Percentiles rank a stretch among this genome's conserved stretches.
Conservation (phyloP, 2,797 vertebrate genomes). For the Chaenodraco wilsoni region DNA sequence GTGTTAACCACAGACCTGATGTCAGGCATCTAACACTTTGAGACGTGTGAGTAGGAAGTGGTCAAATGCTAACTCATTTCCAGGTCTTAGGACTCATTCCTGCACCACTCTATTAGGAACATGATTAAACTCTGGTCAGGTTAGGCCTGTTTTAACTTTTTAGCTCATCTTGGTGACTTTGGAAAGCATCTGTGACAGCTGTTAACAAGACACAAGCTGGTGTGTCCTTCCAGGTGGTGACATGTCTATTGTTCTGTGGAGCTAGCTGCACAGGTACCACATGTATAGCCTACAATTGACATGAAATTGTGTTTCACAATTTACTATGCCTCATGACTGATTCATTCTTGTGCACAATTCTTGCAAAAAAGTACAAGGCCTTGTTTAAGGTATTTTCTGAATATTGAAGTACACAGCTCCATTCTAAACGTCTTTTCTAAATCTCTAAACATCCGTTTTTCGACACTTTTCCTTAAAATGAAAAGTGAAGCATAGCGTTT, state of each 20-base stretch:
- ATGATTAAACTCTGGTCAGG: not conserved
- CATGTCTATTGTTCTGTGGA: not conserved
- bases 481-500: not conserved
- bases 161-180: not conserved
- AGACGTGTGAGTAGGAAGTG: too few species aligned
- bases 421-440: not conserved
- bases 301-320: not conserved
- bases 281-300: not conserved
- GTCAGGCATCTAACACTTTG: too few species aligned
- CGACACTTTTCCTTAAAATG: not conserved
- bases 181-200: not conserved
- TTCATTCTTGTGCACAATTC: not conserved
- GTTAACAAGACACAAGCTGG: not conserved
- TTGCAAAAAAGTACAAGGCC: not conserved
- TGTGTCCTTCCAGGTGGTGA: not conserved
- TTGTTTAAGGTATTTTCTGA: not conserved
- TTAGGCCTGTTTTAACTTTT: not conserved
- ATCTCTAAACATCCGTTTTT: not conserved
- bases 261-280: constrained; percentile 10
- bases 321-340: not conserved
- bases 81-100: too few species aligned
- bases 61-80: too few species aligned
- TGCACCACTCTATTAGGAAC: too few species aligned
- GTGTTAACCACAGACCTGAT: too few species aligned
- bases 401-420: not conserved